These are phyloP conservation scores for Lepeophtheirus nordmannii DNA, from an alignment of 2,888 invertebrate species.

Conservation along the genomic window DNA sequence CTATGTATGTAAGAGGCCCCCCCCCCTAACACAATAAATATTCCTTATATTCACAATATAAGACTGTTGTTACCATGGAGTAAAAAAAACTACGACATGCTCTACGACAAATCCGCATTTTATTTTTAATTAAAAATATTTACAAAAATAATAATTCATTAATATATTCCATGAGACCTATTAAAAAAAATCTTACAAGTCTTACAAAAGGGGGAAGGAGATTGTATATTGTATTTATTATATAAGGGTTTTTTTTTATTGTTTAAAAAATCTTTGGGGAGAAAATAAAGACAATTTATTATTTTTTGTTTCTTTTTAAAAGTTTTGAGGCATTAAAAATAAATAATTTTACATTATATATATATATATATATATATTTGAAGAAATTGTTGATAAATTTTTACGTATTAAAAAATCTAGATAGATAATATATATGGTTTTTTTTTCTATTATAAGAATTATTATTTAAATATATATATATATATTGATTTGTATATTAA, in stretches of 20 bases:
- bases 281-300: background rate
- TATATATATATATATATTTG: background rate
- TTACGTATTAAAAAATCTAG: constrained; percentile 6
- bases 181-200: constrained; percentile 7
- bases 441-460: background rate
- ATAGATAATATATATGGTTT: background rate
- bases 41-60: no score
- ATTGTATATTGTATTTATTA: background rate
- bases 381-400: constrained; percentile 2
- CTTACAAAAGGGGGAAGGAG: background rate
- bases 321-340: background rate
- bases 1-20: no score
- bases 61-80: no score
- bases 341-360: constrained; percentile 3
- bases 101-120: background rate
- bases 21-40: no score
- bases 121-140: constrained; percentile 7
- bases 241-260: background rate
- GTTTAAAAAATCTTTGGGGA: constrained; percentile 1
- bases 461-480: background rate
- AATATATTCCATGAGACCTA: constrained; percentile 8
- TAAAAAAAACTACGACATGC: no score
- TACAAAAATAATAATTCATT: constrained; percentile 2
- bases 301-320: background rate
- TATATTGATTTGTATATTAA: background rate